A percentile compares a stretch with the other conserved stretches of the same genome.
Conservation (phyloP, 2,888 invertebrate genomes). For the Drosophila fungiperda region DNA sequence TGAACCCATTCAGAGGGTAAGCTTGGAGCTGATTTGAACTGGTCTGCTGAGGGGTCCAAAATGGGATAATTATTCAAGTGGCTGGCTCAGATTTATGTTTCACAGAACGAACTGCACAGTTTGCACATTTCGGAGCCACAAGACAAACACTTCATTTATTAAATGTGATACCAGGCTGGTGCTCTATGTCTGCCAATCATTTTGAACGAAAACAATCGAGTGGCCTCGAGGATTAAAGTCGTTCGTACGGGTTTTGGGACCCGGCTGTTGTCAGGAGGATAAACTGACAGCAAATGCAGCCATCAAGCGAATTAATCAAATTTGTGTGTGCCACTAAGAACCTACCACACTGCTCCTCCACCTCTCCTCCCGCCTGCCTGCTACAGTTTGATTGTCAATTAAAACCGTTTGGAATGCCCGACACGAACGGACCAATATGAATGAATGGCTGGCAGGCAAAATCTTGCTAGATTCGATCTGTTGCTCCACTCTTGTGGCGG, state of each 20-base stretch:
- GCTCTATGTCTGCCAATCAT: conserved; percentile 32
- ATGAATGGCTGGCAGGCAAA: conserved; percentile 27
- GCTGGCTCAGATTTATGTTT: conserved; percentile 32
- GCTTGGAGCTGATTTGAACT: neutral
- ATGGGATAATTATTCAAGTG: conserved; percentile 28
- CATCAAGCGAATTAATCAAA: conserved; percentile 69
- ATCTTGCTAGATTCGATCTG: conserved; percentile 43
- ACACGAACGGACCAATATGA: conserved; percentile 49
- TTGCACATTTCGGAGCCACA: conserved; percentile 53
- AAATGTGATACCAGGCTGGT: conserved; percentile 46
- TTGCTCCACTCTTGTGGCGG: conserved; percentile 25
- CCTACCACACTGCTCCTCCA: neutral
- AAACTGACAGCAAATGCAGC: conserved; percentile 67
- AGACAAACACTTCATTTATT: conserved; percentile 62
- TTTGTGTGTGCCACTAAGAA: conserved; percentile 49
- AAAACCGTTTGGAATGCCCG: conserved; percentile 59
- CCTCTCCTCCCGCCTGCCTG: neutral
- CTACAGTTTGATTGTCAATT: conserved; percentile 70
- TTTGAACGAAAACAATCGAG: conserved; percentile 34
- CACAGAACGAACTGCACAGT: conserved; percentile 45
- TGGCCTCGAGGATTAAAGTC: conserved; percentile 10
- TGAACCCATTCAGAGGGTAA: neutral
- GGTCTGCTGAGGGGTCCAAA: neutral
- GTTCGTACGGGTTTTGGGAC: conserved; percentile 2
- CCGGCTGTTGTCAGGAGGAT: conserved; percentile 54